A percentile compares a stretch with the other conserved stretches of the same genome.
Conservation (phyloP, 1,140 invertebrate genomes). For the Rhysida immarginata region DNA sequence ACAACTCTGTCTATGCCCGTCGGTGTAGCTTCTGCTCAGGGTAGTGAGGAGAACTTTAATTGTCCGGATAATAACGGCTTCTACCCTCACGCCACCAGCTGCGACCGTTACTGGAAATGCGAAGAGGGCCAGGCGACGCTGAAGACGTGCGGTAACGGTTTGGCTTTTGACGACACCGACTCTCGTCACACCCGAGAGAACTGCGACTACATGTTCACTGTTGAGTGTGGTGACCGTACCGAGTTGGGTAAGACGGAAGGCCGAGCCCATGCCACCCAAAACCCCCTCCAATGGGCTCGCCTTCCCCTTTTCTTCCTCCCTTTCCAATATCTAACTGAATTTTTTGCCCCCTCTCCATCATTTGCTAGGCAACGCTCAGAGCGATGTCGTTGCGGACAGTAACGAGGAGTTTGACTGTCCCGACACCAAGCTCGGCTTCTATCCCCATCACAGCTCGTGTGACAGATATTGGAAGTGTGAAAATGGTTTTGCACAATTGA, state of each 20-base stretch:
- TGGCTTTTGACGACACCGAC: slow-evolving; percentile 79
- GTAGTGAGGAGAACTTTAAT: slow-evolving; percentile 61
- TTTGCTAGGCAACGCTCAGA: no score
- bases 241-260: slow-evolving; percentile 7
- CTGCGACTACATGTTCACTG: slow-evolving; percentile 88
- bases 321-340: no score
- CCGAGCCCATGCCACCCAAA: neutral
- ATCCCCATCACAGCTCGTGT: slow-evolving; percentile 65
- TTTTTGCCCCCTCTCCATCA: no score
- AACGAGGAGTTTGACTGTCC: slow-evolving; percentile 85
- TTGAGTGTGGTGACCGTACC: slow-evolving; percentile 70
- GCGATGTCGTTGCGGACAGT: slow-evolving; percentile 12
- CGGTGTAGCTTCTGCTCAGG: neutral
- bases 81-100: slow-evolving; percentile 66
- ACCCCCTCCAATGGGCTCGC: no score
- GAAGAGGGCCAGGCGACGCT: slow-evolving; percentile 73
- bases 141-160: slow-evolving; percentile 84
- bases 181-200: slow-evolving; percentile 64
- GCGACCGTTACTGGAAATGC: slow-evolving; percentile 93
- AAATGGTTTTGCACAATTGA: slow-evolving; percentile 68
- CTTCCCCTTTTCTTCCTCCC: no score
- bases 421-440: slow-evolving; percentile 77
- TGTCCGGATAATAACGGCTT: slow-evolving; percentile 80
- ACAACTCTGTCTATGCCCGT: no score
- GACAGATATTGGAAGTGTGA: slow-evolving; percentile 95